Percentiles rank a stretch among this genome's conserved stretches.
Evolutionary conservation across 2,113 vertebrate species (phyloP).

Genomic region (Laticauda colubrina): DNA sequence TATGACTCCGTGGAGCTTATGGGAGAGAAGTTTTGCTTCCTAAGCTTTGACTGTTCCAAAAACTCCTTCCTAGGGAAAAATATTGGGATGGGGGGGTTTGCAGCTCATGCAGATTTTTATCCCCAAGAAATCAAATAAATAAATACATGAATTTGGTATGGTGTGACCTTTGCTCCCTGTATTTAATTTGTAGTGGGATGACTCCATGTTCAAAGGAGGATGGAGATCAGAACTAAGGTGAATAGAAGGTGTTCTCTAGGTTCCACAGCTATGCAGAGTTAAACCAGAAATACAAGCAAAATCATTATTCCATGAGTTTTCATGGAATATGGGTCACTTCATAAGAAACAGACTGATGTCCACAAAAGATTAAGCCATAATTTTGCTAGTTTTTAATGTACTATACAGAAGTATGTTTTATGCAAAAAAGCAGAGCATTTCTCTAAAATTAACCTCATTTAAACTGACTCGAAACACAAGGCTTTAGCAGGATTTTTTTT

Average conservation of each 20-base stretch:
- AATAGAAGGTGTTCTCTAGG: neutral
- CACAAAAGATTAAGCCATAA: neutral
- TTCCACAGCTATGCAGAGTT: neutral
- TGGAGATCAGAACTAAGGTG: neutral
- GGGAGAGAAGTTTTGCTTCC: neutral
- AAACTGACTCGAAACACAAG: neutral
- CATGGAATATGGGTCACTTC: neutral
- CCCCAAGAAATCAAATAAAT: neutral
- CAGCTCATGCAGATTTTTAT: neutral
- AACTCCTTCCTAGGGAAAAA: neutral
- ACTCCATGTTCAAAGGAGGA: neutral
- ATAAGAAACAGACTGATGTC: neutral
- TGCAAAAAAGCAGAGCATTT: neutral
- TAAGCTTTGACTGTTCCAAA: neutral
- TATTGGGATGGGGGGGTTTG: neutral
- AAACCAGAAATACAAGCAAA: neutral
- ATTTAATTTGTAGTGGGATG: neutral
- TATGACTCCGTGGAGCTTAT: neutral
- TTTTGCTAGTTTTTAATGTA: neutral
- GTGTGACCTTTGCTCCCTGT: neutral
- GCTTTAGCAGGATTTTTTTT: neutral
- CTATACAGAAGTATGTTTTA: neutral
- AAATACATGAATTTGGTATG: neutral
- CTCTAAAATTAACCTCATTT: neutral
- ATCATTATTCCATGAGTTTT: neutral